Base-by-base conservation (phyloP, 2,797 vertebrate genomes). In the Remorina albescens region DNA sequence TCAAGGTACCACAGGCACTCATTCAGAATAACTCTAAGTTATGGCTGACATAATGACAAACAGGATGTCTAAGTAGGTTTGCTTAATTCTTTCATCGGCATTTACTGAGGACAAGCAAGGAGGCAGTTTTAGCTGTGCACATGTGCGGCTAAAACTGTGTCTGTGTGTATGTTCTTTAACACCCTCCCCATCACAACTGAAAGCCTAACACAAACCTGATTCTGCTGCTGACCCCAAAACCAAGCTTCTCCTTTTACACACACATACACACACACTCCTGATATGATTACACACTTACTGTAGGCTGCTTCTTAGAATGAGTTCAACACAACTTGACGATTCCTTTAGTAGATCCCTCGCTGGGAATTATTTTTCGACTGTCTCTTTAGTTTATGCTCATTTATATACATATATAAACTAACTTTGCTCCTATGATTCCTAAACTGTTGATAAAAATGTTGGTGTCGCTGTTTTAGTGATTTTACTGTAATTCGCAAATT, bases 221-320 rank as follows among this genome's bases (percentile, higher is more conserved):
- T 16, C 11, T 37, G 5, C 3, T 16, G 3, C 39, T 41, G 7
- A 41, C 39, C 16, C 39, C 18, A 41, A 15, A 39, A 39, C 37
- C 37, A 39, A 39, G 32, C 30, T 30, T 30, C 30, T 30, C n/a
- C n/a, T n/a, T n/a, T n/a, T n/a, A 32, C 15, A 49, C 26, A 30
- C 50, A 19, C n/a, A n/a, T n/a, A n/a, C n/a, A n/a, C n/a, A n/a
- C n/a, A n/a, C n/a, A n/a, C n/a, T n/a, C n/a, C n/a, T n/a, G n/a
- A n/a, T n/a, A n/a, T n/a, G n/a, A n/a, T 71, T 46, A 34, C 25
- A 71, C 53, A 28, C 57, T 49, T 19, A 50, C 54, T 49, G 37
- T 42, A 41, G 3, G 54, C 30, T 55, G 32, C 55, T 44, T 1
- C 55, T 28, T 19, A 46, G 0, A 47, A 7, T 50, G 9, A 54